phyloP scores from a whole-genome alignment of 2,113 vertebrate species.

The Eulemur macaco region DNA sequence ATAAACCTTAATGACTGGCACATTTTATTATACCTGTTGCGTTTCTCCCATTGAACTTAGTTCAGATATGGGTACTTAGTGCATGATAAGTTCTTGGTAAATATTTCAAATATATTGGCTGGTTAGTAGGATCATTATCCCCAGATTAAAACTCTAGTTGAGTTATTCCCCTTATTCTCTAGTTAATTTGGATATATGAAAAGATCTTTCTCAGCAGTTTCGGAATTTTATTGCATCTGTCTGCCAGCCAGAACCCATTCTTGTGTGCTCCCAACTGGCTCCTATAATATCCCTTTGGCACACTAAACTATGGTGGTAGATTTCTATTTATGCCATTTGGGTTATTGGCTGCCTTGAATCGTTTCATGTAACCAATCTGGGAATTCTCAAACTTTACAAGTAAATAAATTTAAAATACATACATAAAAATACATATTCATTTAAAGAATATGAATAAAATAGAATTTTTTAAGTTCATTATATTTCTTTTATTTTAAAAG shows the following conservation, averaged over 20 bases:
- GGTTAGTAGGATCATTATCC: not conserved
- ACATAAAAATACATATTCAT: not conserved
- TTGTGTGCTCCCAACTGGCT: slow-evolving; percentile 15
- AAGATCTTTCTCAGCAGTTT: slow-evolving; percentile 30
- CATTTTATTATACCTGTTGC: not conserved
- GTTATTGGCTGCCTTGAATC: not conserved
- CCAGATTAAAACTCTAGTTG: not conserved
- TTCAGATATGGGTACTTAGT: not conserved
- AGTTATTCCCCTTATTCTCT: not conserved
- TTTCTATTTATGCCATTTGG: slow-evolving; percentile 25
- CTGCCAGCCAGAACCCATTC: slow-evolving; percentile 24
- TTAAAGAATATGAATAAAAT: not conserved
- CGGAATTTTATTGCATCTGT: slow-evolving; percentile 49
- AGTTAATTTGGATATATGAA: not conserved
- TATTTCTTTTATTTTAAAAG: not conserved
- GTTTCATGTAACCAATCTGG: not conserved
- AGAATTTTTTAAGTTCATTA: not conserved
- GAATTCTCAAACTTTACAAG: not conserved
- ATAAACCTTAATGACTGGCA: not conserved
- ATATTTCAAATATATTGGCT: not conserved
- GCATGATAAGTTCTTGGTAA: not conserved
- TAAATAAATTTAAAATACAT: not conserved
- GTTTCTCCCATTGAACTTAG: not conserved
- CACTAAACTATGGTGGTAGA: not conserved
- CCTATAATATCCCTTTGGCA: not conserved